phyloP scores from a whole-genome alignment of 2,888 invertebrate genomes.

The Xestia ashworthii region DNA sequence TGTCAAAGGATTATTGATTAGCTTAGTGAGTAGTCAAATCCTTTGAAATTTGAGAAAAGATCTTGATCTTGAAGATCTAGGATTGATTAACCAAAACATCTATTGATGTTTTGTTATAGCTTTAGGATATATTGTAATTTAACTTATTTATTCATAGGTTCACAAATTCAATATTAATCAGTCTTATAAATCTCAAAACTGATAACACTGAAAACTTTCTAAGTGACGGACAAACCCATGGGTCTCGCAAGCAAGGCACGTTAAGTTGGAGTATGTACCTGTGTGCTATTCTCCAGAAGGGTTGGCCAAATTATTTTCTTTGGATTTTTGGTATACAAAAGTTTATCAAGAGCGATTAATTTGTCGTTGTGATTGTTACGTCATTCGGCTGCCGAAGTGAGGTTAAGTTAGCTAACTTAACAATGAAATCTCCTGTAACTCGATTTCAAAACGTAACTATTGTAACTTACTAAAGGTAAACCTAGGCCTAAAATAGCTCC shows the following conservation, averaged over 20 bases:
- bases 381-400: background rate
- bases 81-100: too few relatives aligned
- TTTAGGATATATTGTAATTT: background rate
- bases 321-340: background rate
- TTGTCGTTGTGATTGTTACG: background rate
- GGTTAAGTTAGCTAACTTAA: background rate
- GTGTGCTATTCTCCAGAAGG: background rate
- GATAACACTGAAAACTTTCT: background rate
- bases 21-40: background rate
- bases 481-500: slow-evolving; percentile 20
- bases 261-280: background rate
- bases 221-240: background rate
- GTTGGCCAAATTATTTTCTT: too few relatives aligned
- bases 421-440: background rate
- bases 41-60: too few relatives aligned
- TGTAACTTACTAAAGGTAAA: background rate
- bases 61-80: too few relatives aligned
- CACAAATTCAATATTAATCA: background rate
- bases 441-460: background rate
- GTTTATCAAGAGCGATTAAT: background rate
- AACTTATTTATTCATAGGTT: too few relatives aligned
- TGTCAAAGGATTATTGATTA: background rate
- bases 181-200: background rate
- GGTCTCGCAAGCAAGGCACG: background rate
- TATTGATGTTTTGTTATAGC: background rate